phyloP scores from a whole-genome alignment of 2,888 invertebrate genomes.

The Elaeidobius kamerunicus region DNA sequence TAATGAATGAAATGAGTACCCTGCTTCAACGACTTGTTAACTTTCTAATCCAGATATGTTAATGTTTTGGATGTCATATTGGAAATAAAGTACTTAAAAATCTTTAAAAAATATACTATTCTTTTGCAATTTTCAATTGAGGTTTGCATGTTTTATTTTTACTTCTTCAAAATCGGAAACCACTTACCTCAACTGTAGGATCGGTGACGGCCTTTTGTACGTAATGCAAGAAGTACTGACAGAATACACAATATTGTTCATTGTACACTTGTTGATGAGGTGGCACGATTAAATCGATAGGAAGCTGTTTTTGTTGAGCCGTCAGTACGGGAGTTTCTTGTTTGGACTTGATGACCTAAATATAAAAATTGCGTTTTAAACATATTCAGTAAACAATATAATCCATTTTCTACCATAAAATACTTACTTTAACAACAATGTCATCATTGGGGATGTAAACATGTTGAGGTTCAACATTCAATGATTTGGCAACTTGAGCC shows the following conservation, averaged over 20 bases:
- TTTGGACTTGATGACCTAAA: conserved; percentile 36
- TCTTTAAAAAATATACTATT: no score
- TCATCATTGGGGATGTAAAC: conserved; percentile 13
- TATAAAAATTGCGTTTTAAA: conserved; percentile 16
- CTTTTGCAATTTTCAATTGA: no score
- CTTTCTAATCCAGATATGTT: no score
- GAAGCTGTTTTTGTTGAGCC: conserved; percentile 50
- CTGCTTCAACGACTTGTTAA: no score
- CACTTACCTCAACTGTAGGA: conserved; percentile 63
- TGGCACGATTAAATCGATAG: conserved; percentile 54
- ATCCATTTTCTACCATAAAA: no score
- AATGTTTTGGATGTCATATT: no score
- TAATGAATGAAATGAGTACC: background rate
- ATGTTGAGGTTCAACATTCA: conserved; percentile 5
- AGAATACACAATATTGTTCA: conserved; percentile 67
- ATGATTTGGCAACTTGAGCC: conserved; percentile 45
- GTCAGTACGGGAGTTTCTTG: conserved; percentile 23
- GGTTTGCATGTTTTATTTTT: background rate
- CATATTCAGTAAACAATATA: conserved; percentile 1
- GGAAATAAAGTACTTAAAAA: no score
- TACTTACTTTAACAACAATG: conserved; percentile 22
- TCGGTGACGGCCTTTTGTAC: conserved; percentile 70
- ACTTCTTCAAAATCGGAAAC: background rate
- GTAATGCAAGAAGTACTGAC: conserved; percentile 79
- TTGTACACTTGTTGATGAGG: conserved; percentile 45